Percentiles rank a stretch among this genome's conserved stretches.
Conservation (phyloP, 1,140 invertebrate species). For the Fopius arisanus region DNA sequence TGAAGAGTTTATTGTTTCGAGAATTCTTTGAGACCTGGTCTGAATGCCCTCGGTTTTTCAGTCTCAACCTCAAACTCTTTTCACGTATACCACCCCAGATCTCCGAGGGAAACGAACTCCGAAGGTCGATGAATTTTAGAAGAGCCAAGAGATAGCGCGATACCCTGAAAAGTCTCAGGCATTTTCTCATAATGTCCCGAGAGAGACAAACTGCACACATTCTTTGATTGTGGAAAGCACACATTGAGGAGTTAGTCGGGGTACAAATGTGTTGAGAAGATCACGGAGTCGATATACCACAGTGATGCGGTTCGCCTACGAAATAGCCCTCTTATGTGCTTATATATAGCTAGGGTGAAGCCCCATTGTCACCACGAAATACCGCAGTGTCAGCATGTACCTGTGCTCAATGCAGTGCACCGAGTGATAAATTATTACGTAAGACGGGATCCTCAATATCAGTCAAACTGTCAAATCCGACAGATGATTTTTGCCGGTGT, state of each 20-base stretch:
- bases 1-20: neutral
- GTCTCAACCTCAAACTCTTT: neutral
- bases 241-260: neutral
- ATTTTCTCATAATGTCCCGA: neutral
- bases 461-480: neutral
- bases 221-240: neutral
- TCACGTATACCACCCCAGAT: neutral
- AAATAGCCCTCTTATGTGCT: neutral
- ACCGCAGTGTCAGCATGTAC: neutral
- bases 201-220: slow-evolving; percentile 9
- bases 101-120: slow-evolving; percentile 7
- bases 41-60: neutral
- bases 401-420: neutral
- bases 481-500: neutral
- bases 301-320: neutral
- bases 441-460: neutral
- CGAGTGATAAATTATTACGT: neutral
- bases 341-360: neutral
- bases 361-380: neutral
- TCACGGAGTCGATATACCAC: neutral
- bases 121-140: slow-evolving; percentile 29
- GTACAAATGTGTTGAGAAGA: neutral
- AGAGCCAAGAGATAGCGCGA: neutral
- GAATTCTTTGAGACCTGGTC: neutral
- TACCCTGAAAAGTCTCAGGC: neutral